Base-by-base conservation (phyloP, 2,113 vertebrate species). In the Panthera uncia region DNA sequence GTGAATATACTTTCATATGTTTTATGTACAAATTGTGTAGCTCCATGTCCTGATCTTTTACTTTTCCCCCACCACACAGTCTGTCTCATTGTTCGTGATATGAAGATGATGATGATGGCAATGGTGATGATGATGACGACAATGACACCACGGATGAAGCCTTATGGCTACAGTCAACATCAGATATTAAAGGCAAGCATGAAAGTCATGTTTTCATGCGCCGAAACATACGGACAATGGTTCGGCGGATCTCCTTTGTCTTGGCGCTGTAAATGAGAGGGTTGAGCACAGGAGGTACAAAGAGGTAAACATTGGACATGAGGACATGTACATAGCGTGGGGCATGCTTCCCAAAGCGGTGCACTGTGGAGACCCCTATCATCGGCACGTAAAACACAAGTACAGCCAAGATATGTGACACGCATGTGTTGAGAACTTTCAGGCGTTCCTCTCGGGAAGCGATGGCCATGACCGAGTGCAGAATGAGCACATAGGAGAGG, bases 281-380 rank as follows among this genome's bases (percentile, higher is more conserved):
- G 69, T 98, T 98, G 88, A 98, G 92, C 50, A 98, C 96, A 36
- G 98, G 94, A 1, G 98, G 98, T 27, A 98, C 96, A 48, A 98
- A 97, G 71, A 97, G 97, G 69, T 98, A 98, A 27, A 97, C 0
- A 3, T 97, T 97, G 9, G 98, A 98, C 97, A 98, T 97, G 52
- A 93, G 73, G 25, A 97, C 66, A 25, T 95, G 97, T 3, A 89
- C 3, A 7, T 96, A 92, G 0, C 69, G 61, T 57, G 97, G 97
- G 16, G 45, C 78, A 33, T 94, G 71, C 31, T 97, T 97, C 52
- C 98, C 97, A 97, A 97, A 98, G 31, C 94, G 94, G 52, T 98
- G 98, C 65, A 98, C 94, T 27, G 55, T 94, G 21, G 97, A 98
- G 13, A 98, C 87, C 5, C 95, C 95, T 31, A 98, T 96, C 96